Conservation (phyloP, 2,113 vertebrate species). For the Pao palembangensis region DNA sequence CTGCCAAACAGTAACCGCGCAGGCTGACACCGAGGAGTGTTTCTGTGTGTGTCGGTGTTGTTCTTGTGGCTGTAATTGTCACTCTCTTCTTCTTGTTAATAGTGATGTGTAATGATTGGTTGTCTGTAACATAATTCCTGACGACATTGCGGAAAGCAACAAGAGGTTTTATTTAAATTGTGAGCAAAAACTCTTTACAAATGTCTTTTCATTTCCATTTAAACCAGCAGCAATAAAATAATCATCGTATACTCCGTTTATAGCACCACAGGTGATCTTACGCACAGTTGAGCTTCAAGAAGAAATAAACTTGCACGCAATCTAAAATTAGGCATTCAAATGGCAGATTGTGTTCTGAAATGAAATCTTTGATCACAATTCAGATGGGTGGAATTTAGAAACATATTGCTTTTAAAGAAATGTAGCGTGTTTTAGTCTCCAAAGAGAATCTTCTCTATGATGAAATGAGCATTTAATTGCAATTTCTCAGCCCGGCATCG, state of each 20-base stretch:
- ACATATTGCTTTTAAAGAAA: too few relatives aligned
- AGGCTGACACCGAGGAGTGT: conserved; percentile 36
- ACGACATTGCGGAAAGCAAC: conserved; percentile 22
- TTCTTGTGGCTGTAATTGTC: background rate
- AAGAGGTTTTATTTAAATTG: conserved; percentile 36
- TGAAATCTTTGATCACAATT: too few relatives aligned
- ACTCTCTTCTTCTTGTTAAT: background rate
- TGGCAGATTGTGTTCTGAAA: too few relatives aligned
- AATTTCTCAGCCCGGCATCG: conserved; percentile 27
- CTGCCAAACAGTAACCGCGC: conserved; percentile 24
- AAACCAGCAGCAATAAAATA: conserved; percentile 4
- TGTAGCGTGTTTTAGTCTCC: too few relatives aligned
- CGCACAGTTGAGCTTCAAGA: too few relatives aligned
- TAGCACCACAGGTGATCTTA: too few relatives aligned
- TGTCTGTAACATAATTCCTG: conserved; percentile 41
- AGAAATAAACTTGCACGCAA: too few relatives aligned
- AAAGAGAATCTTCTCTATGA: too few relatives aligned
- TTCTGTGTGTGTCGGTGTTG: conserved; percentile 26
- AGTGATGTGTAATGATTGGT: background rate
- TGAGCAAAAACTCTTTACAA: background rate
- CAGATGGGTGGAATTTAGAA: too few relatives aligned
- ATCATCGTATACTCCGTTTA: background rate
- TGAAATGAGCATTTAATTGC: background rate
- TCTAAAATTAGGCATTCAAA: too few relatives aligned
- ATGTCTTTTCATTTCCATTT: conserved; percentile 1